Base-by-base conservation (phyloP, 2,113 vertebrate species). In the Malurus elegans region DNA sequence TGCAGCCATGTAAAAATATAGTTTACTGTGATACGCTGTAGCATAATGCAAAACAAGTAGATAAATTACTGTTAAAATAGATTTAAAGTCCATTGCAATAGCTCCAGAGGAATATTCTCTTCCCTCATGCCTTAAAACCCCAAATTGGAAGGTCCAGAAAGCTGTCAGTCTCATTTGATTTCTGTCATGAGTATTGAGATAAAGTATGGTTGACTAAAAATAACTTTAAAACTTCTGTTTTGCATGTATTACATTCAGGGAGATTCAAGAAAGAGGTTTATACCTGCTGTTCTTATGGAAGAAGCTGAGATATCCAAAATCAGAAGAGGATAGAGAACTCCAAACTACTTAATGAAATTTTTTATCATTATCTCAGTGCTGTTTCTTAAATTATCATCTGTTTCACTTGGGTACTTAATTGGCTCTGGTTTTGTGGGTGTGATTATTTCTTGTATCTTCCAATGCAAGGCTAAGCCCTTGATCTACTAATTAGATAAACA, bases 51-150 rank as follows among this genome's bases (percentile, higher is more conserved):
- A 48, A 71, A 34, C 69, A 93, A 85, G 57, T 90, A 79, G 80
- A 85, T 81, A 92, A 94, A 91, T 72, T 92, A 72, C 45, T 87
- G 57, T 95, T 93, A 91, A 95, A 95, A 85, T 53, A 92, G 81
- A 85, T 92, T 88, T 92, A 57, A 95, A 85, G 72, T 79, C 57
- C n/a, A 69, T 74, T 92, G 31, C 70, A 60, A 7, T 53, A 50
- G 40, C 34, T 89, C 60, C 23, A 85, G 51, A 92, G 48, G 28
- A 28, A 31, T 84, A 67, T 53, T 71, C 31, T 92, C 15, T 75
- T 93, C 44, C 61, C 12, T 93, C 9, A 23, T 82, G 25, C 45
- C 56, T 58, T 91, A 76, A 65, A 92, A 82, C 21, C 20, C 29
- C 23, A 20, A 34, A 90, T n/a, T 45, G 21, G 34, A 87, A 90